Percentiles rank a stretch among this genome's conserved stretches.
These are phyloP conservation scores for Oryzias celebensis DNA, from an alignment of 2,113 vertebrate species.

Conservation along the genomic window DNA sequence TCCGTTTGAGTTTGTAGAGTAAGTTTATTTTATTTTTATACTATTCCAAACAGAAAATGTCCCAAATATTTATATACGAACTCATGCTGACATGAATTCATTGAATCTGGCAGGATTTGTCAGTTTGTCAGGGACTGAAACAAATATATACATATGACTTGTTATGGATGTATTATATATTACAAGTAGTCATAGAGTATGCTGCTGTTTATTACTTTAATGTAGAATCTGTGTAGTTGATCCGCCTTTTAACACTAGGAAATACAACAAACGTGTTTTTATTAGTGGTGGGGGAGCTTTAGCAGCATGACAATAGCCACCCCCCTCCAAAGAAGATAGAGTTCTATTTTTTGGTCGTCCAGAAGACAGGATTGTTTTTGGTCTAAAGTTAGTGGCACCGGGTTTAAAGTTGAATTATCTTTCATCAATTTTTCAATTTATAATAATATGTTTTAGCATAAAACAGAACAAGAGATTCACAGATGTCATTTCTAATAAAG, in stretches of 20 bases:
- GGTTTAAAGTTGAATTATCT: constrained; percentile 14
- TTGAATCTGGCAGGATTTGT: constrained; percentile 73
- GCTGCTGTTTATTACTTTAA: constrained; percentile 64
- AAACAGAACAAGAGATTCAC: background rate
- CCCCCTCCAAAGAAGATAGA: constrained; percentile 22
- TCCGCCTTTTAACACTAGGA: constrained; percentile 44
- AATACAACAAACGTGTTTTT: constrained; percentile 59
- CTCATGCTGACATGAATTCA: constrained; percentile 63
- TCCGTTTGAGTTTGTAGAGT: constrained; percentile 68
- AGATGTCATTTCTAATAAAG: background rate
- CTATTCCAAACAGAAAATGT: constrained; percentile 68
- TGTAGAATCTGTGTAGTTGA: constrained; percentile 67
- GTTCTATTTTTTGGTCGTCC: constrained; percentile 33
- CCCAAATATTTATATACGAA: constrained; percentile 61
- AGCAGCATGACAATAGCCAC: constrained; percentile 57
- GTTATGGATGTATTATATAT: constrained; percentile 66
- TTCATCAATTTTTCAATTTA: constrained; percentile 1
- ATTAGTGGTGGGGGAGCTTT: constrained; percentile 50
- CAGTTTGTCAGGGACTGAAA: constrained; percentile 79
- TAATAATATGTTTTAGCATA: constrained; percentile 25
- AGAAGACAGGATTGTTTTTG: constrained; percentile 28
- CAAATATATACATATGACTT: constrained; percentile 59
- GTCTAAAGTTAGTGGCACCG: constrained; percentile 20
- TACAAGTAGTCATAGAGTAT: constrained; percentile 68
- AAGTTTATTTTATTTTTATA: constrained; percentile 80